Base-by-base conservation (phyloP, 2,113 vertebrate species). In the Megalops atlanticus region DNA sequence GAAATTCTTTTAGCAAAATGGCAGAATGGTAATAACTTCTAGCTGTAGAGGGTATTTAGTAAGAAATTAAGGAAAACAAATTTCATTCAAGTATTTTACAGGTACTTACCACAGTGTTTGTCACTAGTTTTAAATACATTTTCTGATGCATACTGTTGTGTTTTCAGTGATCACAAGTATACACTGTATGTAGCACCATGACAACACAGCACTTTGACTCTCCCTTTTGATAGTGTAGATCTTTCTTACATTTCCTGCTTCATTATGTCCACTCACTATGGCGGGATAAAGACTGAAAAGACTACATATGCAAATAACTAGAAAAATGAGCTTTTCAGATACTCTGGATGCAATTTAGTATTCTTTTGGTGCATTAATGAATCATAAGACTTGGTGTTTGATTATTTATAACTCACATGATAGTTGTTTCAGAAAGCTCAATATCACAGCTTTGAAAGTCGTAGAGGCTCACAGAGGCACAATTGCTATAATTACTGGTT, bases 321-420 rank as follows among this genome's bases (percentile, higher is more conserved):
- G 90, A 93, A 93, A 92, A 95, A 95, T 93, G 91, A 95, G 91
- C 91, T 93, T 77, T 94, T 92, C 88, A 92, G 92, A 96, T 96
- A 96, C 96, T 95, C 92, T 92, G 93, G 93, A 94, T 94, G 94
- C 94, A 95, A 95, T 95, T 95, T 94, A 94, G 94, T 91, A 94
- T 95, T 94, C 95, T 94, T 93, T 91, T 94, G 95, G 94, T 92
- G 94, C 94, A 94, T 94, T 95, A 96, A 95, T 96, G 96, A 96
- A 90, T 95, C 94, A 96, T 94, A 94, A 92, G 94, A 94, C 95
- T 94, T 92, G 87, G 91, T 95, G 93, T 93, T 94, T 94, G 95
- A 95, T 93, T 94, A 94, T 92, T 92, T 93, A 94, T 96, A 94
- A 96, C 95, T 96, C 94, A 95, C 94, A 93, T 90, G 89, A 24